Evolutionary conservation across 2,113 vertebrate species (phyloP).

Genomic region (Pelusios castaneus): DNA sequence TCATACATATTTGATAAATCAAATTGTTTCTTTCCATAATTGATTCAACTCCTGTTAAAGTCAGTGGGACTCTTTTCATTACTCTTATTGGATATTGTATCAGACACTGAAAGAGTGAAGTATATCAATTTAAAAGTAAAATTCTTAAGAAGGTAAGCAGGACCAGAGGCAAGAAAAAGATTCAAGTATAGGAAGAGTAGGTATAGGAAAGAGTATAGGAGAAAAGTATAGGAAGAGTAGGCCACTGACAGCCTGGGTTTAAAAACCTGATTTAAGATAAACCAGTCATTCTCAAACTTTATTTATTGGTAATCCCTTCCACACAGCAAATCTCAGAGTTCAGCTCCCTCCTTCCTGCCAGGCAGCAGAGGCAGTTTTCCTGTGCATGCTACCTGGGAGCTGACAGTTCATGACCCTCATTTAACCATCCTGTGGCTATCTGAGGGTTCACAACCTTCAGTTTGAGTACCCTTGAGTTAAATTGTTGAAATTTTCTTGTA

Average conservation of each 20-base stretch:
- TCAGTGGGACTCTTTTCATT: background rate
- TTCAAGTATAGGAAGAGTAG: background rate
- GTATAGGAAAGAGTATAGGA: no score
- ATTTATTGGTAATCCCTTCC: no score
- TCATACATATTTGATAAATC: background rate
- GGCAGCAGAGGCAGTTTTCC: no score
- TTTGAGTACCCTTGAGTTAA: no score
- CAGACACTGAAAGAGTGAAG: background rate
- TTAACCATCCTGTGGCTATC: no score
- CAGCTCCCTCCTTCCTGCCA: no score
- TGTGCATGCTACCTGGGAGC: no score
- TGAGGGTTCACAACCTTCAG: no score
- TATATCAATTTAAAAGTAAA: background rate
- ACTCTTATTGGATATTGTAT: slow-evolving; percentile 39
- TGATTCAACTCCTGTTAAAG: background rate
- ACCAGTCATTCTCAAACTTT: no score
- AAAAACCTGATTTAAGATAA: background rate
- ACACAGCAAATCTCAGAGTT: no score
- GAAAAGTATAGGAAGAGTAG: background rate
- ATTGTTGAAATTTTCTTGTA: no score
- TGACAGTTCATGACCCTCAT: no score
- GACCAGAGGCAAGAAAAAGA: background rate
- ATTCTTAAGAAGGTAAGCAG: background rate
- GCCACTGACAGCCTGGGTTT: background rate
- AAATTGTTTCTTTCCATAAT: background rate